A percentile compares a stretch with the other conserved stretches of the same genome.
These are phyloP conservation scores for Acanthosepion pharaonis DNA, from an alignment of 2,888 invertebrate species.

Conservation along the genomic window DNA sequence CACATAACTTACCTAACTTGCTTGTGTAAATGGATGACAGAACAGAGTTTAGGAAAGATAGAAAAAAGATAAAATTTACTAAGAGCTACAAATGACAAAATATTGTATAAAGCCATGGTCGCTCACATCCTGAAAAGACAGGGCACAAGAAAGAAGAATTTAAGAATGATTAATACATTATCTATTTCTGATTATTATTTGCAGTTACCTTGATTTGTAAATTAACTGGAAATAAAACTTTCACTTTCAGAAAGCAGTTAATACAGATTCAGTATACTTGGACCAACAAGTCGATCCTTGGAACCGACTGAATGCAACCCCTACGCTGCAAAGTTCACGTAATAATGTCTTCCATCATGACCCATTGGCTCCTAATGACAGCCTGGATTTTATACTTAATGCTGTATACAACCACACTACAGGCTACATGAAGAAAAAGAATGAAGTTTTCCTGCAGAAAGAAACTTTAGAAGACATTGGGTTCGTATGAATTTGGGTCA, in stretches of 20 bases:
- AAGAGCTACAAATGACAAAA: no score
- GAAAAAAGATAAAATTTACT: no score
- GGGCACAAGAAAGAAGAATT: no score
- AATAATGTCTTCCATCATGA: conserved; percentile 71
- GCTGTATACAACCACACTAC: conserved; percentile 73
- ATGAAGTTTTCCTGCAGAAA: conserved; percentile 72
- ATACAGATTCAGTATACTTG: conserved; percentile 67
- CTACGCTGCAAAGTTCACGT: conserved; percentile 70
- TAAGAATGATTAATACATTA: no score
- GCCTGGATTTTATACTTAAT: conserved; percentile 74
- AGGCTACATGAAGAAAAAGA: conserved; percentile 69
- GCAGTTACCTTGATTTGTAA: neutral
- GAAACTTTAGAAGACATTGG: conserved; percentile 72
- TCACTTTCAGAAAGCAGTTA: conserved; percentile 64
- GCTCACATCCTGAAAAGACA: no score
- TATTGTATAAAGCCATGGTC: no score
- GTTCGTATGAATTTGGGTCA: conserved; percentile 57
- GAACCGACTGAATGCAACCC: conserved; percentile 68
- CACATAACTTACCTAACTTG: no score
- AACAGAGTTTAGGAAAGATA: no score
- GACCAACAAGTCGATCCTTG: conserved; percentile 72
- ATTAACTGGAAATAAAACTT: neutral
- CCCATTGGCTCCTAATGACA: conserved; percentile 72
- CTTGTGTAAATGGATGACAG: no score
- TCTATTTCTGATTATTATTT: neutral